Evolutionary conservation across 2,797 vertebrate genomes (phyloP).

Genomic region (Gadopsis bispinosus): DNA sequence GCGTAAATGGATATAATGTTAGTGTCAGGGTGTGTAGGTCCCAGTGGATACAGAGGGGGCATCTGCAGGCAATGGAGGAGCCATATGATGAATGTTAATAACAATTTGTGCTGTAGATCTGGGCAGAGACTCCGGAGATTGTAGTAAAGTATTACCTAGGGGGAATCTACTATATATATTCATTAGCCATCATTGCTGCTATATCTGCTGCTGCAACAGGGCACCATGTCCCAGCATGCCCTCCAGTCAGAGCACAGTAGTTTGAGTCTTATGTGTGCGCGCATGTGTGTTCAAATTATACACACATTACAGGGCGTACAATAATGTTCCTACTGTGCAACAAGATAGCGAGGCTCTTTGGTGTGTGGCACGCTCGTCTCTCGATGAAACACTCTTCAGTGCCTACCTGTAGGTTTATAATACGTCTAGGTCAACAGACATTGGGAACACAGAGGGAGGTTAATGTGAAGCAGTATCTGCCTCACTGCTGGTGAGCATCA

Average conservation of each 20-base stretch:
- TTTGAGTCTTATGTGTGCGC: slow-evolving; percentile 10
- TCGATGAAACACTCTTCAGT: slow-evolving; percentile 19
- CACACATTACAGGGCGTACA: slow-evolving; percentile 25
- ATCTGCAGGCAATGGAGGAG: slow-evolving; percentile 67
- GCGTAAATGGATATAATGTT: slow-evolving; percentile 68
- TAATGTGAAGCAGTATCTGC: slow-evolving; percentile 61
- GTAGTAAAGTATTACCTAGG: slow-evolving; percentile 32
- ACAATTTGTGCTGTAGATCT: slow-evolving; percentile 45
- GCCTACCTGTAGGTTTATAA: slow-evolving; percentile 54
- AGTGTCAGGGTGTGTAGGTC: slow-evolving; percentile 66
- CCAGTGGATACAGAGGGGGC: slow-evolving; percentile 57
- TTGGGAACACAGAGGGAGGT: slow-evolving; percentile 59
- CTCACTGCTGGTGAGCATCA: slow-evolving; percentile 43
- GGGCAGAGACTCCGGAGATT: slow-evolving; percentile 30
- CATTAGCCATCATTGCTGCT: slow-evolving; percentile 44
- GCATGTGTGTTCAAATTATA: slow-evolving; percentile 45
- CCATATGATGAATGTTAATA: slow-evolving; percentile 83
- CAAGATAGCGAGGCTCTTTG: neutral
- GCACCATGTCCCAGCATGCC: slow-evolving; percentile 41
- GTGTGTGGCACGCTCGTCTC: slow-evolving; percentile 14
- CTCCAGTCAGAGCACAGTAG: slow-evolving; percentile 26
- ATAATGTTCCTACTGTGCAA: slow-evolving; percentile 9
- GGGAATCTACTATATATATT: slow-evolving; percentile 47
- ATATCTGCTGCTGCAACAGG: slow-evolving; percentile 35
- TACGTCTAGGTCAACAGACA: slow-evolving; percentile 63